Evolutionary conservation across 2,797 vertebrate genomes (phyloP).

Genomic region (Characodon lateralis): DNA sequence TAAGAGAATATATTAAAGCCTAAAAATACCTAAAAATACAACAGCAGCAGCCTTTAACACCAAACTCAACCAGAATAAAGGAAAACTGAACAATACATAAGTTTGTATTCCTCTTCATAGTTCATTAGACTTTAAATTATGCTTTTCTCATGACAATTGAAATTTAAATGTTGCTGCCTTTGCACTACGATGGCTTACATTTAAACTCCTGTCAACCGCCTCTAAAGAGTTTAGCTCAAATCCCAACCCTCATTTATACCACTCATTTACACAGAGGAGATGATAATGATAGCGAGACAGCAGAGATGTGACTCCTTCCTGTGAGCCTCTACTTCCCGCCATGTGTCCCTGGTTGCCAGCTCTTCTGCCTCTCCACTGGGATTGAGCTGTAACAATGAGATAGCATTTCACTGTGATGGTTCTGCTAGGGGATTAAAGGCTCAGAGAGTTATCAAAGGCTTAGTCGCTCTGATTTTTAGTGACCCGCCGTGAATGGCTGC

Average conservation of each 20-base stretch:
- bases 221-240: constrained; percentile 36
- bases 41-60: constrained; percentile 16
- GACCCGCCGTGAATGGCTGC: constrained; percentile 63
- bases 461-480: constrained; percentile 73
- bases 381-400: constrained; percentile 75
- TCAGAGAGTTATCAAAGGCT: constrained; percentile 83
- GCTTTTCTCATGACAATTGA: constrained; percentile 38
- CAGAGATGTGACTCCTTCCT: constrained; percentile 24
- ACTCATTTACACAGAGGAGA: constrained; percentile 20
- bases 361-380: constrained; percentile 34
- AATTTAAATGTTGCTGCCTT: constrained; percentile 52
- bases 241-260: constrained; percentile 14
- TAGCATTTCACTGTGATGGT: constrained; percentile 78
- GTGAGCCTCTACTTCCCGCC: background rate
- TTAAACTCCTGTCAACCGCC: constrained; percentile 32
- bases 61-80: constrained; percentile 4
- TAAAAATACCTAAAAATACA: constrained; percentile 43
- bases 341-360: constrained; percentile 41
- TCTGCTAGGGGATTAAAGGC: constrained; percentile 78
- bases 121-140: constrained; percentile 53
- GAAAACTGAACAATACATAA: constrained; percentile 22
- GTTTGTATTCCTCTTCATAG: constrained; percentile 41
- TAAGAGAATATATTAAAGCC: constrained; percentile 56
- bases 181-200: constrained; percentile 31
- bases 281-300: constrained; percentile 26